A percentile compares a stretch with the other conserved stretches of the same genome.
These are phyloP conservation scores for Ophthalmolycus amberensis DNA, from an alignment of 2,113 vertebrate genomes.

Conservation along the genomic window DNA sequence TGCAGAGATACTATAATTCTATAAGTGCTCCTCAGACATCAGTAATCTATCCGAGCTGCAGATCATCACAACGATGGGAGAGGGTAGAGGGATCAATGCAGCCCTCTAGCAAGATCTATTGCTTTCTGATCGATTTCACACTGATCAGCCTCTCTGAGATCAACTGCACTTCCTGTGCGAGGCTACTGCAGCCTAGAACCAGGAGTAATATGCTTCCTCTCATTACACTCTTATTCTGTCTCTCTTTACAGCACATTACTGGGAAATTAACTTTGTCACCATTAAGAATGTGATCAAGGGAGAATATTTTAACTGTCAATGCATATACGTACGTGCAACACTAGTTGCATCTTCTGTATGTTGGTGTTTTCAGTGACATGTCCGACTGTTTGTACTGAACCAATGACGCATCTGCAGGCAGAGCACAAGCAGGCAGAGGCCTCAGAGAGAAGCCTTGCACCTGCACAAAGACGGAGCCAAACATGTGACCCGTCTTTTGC, in stretches of 20 bases:
- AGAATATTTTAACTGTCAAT: background rate
- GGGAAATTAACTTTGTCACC: background rate
- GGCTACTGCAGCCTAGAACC: slow-evolving; percentile 25
- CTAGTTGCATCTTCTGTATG: background rate
- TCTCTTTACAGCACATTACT: background rate
- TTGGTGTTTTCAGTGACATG: accelerated
- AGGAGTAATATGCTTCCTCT: slow-evolving; percentile 38
- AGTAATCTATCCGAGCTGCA: slow-evolving; percentile 70
- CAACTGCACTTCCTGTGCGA: slow-evolving; percentile 65
- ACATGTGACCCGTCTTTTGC: background rate
- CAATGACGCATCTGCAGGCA: background rate
- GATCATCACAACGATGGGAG: slow-evolving; percentile 79
- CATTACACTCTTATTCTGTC: slow-evolving; percentile 26
- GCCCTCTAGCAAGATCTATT: slow-evolving; percentile 79
- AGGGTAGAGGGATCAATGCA: slow-evolving; percentile 75
- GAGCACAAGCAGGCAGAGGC: background rate
- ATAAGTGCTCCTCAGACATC: slow-evolving; percentile 64
- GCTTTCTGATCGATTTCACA: slow-evolving; percentile 78
- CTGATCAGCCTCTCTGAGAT: slow-evolving; percentile 76
- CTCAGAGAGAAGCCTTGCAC: background rate
- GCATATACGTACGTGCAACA: accelerated
- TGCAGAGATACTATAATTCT: slow-evolving; percentile 49
- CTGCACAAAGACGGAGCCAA: background rate
- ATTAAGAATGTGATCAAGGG: background rate
- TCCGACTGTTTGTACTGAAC: background rate